phyloP scores from a whole-genome alignment of 2,888 invertebrate genomes.

The Balanococcus diminutus region DNA sequence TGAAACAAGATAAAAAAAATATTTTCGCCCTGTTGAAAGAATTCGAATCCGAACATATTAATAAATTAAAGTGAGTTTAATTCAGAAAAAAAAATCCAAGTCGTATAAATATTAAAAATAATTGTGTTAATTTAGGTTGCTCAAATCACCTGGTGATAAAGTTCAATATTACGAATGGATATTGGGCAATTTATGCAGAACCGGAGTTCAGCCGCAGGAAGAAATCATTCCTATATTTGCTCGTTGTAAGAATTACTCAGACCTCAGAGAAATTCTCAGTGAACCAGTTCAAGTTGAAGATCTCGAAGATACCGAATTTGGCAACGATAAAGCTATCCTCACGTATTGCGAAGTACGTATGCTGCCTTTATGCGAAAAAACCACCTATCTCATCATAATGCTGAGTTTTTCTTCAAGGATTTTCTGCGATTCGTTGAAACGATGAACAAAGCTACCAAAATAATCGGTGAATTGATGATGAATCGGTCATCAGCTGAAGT shows the following conservation, averaged over 20 bases:
- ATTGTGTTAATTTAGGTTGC: background rate
- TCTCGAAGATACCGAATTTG: background rate
- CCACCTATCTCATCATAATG: background rate
- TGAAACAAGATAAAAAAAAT: constrained; percentile 8
- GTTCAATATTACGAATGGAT: constrained; percentile 51
- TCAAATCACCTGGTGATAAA: background rate
- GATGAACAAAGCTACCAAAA: constrained; percentile 66
- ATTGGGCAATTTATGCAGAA: constrained; percentile 29
- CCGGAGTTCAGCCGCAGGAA: background rate
- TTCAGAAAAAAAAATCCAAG: background rate
- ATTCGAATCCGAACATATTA: constrained; percentile 21
- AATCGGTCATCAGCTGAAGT: constrained; percentile 79
- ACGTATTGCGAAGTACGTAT: constrained; percentile 34
- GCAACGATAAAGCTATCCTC: background rate
- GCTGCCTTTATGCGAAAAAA: background rate
- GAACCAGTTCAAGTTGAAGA: constrained; percentile 30
- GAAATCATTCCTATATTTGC: background rate
- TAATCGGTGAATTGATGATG: constrained; percentile 76
- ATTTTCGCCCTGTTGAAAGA: background rate
- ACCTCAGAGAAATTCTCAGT: background rate
- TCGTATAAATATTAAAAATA: background rate
- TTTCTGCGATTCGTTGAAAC: constrained; percentile 64
- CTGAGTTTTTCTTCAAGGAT: constrained; percentile 61
- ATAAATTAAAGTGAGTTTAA: constrained; percentile 30
- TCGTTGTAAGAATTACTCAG: background rate